phyloP scores from a whole-genome alignment of 2,113 vertebrate species.

The Erythrolamprus reginae region DNA sequence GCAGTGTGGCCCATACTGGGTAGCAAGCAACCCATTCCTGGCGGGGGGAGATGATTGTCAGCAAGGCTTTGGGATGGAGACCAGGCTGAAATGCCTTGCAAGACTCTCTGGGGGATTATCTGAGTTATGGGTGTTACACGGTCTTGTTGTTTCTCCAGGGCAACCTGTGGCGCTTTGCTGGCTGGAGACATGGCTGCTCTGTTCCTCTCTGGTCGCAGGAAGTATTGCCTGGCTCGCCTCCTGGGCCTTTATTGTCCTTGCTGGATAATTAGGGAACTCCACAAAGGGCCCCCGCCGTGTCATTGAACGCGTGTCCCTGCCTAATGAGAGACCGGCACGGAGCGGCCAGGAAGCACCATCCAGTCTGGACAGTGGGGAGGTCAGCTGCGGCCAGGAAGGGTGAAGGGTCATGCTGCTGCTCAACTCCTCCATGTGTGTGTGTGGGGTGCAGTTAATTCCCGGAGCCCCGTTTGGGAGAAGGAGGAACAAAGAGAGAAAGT shows the following conservation, averaged over 20 bases:
- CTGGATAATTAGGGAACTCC: not conserved
- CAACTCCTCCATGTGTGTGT: not conserved
- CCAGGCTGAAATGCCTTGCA: not conserved
- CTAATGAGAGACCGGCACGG: not conserved
- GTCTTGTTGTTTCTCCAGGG: not conserved
- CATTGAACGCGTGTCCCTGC: not conserved
- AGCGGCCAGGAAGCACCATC: not conserved
- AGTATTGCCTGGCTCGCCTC: not conserved
- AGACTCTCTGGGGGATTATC: too few species aligned
- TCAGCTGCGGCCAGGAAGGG: not conserved
- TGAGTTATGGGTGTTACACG: not conserved
- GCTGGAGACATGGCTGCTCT: not conserved
- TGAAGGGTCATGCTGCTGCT: not conserved
- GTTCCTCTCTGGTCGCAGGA: not conserved
- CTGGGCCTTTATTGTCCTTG: not conserved
- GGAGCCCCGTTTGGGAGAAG: not conserved
- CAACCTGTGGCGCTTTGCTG: too few species aligned
- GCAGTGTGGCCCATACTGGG: too few species aligned
- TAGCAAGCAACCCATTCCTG: too few species aligned
- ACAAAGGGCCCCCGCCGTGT: slow-evolving; percentile 1
- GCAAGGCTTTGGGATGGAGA: not conserved
- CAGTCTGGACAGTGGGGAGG: not conserved
- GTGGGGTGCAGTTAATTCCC: not conserved
- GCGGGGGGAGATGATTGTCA: not conserved
- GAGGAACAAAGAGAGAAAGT: not conserved